Percentiles rank a stretch among this genome's conserved stretches.
Evolutionary conservation across 2,888 invertebrate species (phyloP).

Genomic region (Yponomeuta malinellus): DNA sequence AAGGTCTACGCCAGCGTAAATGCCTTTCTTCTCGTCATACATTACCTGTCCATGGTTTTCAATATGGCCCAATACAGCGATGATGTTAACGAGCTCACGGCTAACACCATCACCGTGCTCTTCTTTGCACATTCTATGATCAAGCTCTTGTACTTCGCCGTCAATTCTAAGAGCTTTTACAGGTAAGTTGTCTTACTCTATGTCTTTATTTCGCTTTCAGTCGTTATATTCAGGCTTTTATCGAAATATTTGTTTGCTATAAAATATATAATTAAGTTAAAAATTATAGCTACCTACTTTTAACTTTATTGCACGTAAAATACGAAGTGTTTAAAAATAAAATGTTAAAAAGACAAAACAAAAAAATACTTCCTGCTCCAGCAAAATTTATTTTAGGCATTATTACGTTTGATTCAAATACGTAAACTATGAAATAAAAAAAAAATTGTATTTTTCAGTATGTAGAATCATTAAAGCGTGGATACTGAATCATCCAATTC

Average conservation of each 20-base stretch:
- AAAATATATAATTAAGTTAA: too few relatives aligned
- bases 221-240: neutral
- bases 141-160: conserved; percentile 83
- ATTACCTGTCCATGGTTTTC: conserved; percentile 78
- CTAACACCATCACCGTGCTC: conserved; percentile 87
- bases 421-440: too few relatives aligned
- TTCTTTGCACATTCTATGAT: conserved; percentile 87
- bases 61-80: conserved; percentile 83
- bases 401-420: too few relatives aligned
- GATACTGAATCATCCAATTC: too few relatives aligned
- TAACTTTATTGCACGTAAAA: too few relatives aligned
- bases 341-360: too few relatives aligned
- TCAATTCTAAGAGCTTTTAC: conserved; percentile 84
- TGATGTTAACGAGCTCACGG: conserved; percentile 83
- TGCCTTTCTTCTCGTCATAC: conserved; percentile 76
- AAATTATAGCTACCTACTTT: too few relatives aligned
- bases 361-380: too few relatives aligned
- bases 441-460: too few relatives aligned
- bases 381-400: too few relatives aligned
- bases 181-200: conserved; percentile 60
- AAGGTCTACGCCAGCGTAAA: conserved; percentile 77
- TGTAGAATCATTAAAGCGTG: too few relatives aligned
- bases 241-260: neutral
- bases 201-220: neutral
- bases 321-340: too few relatives aligned